A percentile compares a stretch with the other conserved stretches of the same genome.
These are phyloP conservation scores for Rhizomys pruinosus DNA, from an alignment of 2,113 vertebrate species.

Conservation along the genomic window DNA sequence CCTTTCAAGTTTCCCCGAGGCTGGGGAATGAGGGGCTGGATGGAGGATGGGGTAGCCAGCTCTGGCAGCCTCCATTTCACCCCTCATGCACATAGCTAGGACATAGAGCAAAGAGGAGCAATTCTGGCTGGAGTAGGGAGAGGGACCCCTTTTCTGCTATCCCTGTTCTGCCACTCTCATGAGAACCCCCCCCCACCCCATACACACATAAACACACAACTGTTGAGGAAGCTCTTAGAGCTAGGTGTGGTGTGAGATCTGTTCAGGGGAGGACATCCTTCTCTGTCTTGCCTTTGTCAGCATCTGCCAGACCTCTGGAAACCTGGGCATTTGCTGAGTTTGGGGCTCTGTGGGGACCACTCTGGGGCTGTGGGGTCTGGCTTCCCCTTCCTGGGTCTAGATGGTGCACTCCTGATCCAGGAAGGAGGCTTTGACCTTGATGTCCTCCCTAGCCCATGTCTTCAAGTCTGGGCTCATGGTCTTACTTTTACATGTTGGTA, in stretches of 20 bases:
- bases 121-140: background rate
- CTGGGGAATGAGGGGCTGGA: background rate
- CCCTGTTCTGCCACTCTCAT: background rate
- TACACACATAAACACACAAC: background rate
- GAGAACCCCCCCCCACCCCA: background rate
- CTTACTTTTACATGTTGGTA: background rate
- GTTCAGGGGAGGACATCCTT: rapidly evolving
- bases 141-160: background rate
- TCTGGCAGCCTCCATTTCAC: background rate
- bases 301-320: background rate
- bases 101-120: background rate
- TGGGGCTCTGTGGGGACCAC: background rate
- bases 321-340: background rate
- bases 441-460: background rate
- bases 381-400: background rate
- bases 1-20: background rate
- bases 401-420: background rate
- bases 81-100: background rate
- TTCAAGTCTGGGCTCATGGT: background rate
- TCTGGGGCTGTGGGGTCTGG: background rate
- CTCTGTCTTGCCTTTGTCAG: background rate
- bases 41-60: background rate
- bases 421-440: background rate
- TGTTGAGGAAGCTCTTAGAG: background rate
- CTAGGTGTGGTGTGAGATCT: background rate